Percentiles rank a stretch among this genome's conserved stretches.
These are phyloP conservation scores for Ammodytes marinus DNA, from an alignment of 2,113 vertebrate species.

Conservation along the genomic window DNA sequence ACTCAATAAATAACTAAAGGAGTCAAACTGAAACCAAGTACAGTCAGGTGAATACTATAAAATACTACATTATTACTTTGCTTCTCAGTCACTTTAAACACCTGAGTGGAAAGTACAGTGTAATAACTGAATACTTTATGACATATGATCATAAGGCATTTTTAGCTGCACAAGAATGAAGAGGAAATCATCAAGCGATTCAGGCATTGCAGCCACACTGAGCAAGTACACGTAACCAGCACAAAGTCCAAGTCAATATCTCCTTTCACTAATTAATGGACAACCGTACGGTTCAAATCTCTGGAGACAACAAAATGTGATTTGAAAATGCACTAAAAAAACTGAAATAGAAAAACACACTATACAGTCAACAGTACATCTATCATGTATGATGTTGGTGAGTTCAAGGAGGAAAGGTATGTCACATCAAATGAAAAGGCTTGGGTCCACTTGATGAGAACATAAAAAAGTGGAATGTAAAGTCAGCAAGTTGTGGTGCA, in stretches of 20 bases:
- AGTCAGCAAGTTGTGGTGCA: not conserved
- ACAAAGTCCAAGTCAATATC: not conserved
- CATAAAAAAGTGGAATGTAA: not conserved
- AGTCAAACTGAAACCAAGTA: not conserved
- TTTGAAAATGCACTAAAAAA: not conserved
- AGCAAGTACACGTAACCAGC: not conserved
- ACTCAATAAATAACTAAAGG: not conserved
- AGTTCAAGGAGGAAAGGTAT: not conserved
- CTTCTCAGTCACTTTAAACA: slow-evolving; percentile 10
- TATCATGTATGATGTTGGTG: too few species aligned
- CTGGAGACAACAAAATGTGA: not conserved
- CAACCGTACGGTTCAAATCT: not conserved
- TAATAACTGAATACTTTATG: not conserved
- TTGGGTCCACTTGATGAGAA: not conserved
- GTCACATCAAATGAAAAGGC: slow-evolving; percentile 1
- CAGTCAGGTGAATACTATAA: not conserved
- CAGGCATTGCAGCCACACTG: not conserved
- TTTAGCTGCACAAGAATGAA: slow-evolving; percentile 16
- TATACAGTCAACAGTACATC: not conserved
- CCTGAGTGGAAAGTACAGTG: slow-evolving; percentile 38
- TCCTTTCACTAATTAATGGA: not conserved
- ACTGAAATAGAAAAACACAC: not conserved
- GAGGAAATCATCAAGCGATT: not conserved
- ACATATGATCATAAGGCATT: not conserved
- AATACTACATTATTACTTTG: not conserved